Evolutionary conservation across 1,140 invertebrate genomes (phyloP).

Genomic region (Bombus waltoni): DNA sequence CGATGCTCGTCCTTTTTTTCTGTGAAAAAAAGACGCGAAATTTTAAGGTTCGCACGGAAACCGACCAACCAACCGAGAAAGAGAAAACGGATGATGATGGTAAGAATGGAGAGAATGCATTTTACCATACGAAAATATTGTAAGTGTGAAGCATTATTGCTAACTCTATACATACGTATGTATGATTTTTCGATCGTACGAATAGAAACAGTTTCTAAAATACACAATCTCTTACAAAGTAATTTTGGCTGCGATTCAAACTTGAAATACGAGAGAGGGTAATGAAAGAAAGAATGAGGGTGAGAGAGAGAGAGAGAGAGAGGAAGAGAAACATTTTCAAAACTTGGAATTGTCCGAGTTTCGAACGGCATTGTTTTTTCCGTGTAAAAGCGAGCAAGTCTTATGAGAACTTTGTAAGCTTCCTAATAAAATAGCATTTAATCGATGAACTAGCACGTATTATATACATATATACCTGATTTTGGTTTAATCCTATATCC

Average conservation of each 20-base stretch:
- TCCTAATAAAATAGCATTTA: constrained; percentile 57
- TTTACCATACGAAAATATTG: neutral
- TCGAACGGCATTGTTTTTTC: constrained; percentile 16
- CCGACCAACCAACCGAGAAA: neutral
- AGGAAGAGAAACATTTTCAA: neutral
- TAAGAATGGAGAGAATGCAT: neutral
- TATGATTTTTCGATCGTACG: neutral
- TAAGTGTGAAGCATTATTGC: neutral
- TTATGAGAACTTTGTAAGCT: constrained; percentile 52
- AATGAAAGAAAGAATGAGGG: neutral
- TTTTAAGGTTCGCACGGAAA: neutral
- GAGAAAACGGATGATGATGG: neutral
- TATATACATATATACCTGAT: neutral
- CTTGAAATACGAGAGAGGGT: neutral
- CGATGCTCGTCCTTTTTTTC: constrained; percentile 34
- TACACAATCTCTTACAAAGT: constrained; percentile 3
- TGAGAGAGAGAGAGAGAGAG: neutral
- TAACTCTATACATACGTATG: neutral
- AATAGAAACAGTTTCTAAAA: neutral
- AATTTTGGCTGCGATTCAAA: neutral
- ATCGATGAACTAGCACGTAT: neutral
- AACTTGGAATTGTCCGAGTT: neutral
- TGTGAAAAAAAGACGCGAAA: constrained; percentile 52
- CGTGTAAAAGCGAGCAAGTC: constrained; percentile 35
- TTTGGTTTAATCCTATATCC: neutral